Base-by-base conservation (phyloP, 2,888 invertebrate genomes). In the Pollenia angustigena region DNA sequence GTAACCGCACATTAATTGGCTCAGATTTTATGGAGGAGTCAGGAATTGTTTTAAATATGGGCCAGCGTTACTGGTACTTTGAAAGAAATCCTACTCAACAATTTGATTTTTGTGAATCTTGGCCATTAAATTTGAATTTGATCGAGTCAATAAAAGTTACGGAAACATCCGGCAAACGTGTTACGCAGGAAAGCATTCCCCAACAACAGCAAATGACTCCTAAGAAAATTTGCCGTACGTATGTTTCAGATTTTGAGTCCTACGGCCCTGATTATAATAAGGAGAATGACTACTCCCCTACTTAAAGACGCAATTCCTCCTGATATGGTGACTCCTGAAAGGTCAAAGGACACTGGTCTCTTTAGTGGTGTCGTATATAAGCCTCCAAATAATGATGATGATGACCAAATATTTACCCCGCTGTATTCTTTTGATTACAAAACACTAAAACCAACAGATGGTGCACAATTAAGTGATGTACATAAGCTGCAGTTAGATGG, bases 31-130 rank as follows among this genome's bases (percentile, higher is more conserved):
- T 87, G 71, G 71, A 87, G 60, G 62, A 85, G 50, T 85, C 72
- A 0, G 81, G 81, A 3, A 81, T 85, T 1, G 87, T 88, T 9
- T n/a, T 86, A 10, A 88, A 88, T 44, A 87, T 89, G 85, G 87
- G 87, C 2, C 88, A 88, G 52, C 68, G 75, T 0, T 87, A 74
- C 52, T 87, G 85, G 85, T 83, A 87, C 48, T 82, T 78, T 48
- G 85, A 88, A 48, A 74, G 11, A 16, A 66, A 16, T 10, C 85
- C 83, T 1, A 14, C 11, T 0, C 79, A 80, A 16, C 23, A 74
- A 14, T 85, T 85, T 50, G 79, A 88, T 54, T 88, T 84, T 44
- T 40, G 40, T 8, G 84, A 85, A 11, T 16, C 64, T 10, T 75
- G 66, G 66, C 80, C 83, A 2, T 18, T 85, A 12, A 7, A 64